These are phyloP conservation scores for Distichodus sexfasciatus DNA, from an alignment of 2,797 vertebrate species.

Conservation along the genomic window DNA sequence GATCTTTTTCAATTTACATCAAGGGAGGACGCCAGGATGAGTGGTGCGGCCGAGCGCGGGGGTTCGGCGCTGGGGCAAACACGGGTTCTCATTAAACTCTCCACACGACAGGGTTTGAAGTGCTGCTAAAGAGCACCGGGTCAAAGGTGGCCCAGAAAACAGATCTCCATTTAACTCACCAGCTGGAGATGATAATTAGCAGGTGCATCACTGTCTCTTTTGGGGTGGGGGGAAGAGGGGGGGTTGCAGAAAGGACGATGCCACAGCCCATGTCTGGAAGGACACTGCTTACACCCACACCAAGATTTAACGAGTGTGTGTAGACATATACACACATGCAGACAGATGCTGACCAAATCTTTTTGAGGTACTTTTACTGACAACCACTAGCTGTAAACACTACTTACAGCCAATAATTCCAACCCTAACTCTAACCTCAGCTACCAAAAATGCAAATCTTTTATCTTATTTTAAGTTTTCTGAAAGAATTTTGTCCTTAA, in stretches of 20 bases:
- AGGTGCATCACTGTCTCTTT: constrained; percentile 73
- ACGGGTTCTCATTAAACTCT: constrained; percentile 80
- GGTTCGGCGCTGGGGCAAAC: constrained; percentile 81
- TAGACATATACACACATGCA: too few species aligned
- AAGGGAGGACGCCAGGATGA: constrained; percentile 84
- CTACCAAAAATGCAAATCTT: too few species aligned
- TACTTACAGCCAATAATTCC: too few species aligned
- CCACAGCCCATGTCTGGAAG: constrained; percentile 43
- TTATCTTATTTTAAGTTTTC: too few species aligned
- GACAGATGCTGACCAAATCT: too few species aligned
- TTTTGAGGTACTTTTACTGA: constrained; percentile 37
- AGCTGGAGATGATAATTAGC: constrained; percentile 84
- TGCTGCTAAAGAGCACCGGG: constrained; percentile 79
- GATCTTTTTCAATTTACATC: constrained; percentile 97
- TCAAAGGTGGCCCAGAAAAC: constrained; percentile 80
- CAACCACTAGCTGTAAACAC: too few species aligned
- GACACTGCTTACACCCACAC: too few species aligned
- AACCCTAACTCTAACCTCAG: too few species aligned
- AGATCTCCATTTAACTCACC: constrained; percentile 85
- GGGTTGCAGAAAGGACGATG: constrained; percentile 66
- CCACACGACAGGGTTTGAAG: constrained; percentile 78
- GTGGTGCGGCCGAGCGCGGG: constrained; percentile 77
- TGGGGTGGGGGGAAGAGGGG: too few species aligned
- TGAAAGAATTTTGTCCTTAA: too few species aligned
- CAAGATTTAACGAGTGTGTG: too few species aligned